Base-by-base conservation (phyloP, 2,113 vertebrate species). In the Phaethon lepturus region DNA sequence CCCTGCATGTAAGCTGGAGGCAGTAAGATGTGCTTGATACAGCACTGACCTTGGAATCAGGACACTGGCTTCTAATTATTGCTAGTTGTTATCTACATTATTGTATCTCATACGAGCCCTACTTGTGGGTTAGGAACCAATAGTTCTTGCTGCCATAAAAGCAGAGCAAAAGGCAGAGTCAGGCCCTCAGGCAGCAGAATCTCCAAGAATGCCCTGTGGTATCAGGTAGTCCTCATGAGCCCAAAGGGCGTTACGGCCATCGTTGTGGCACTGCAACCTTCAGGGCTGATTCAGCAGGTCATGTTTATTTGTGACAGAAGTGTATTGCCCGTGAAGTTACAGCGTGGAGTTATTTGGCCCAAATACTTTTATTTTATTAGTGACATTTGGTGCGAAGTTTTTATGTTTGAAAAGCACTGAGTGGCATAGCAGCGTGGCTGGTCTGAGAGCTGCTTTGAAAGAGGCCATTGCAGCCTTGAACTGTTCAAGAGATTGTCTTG, bases 161-260 rank as follows among this genome's bases (percentile, higher is more conserved):
- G 50, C 76, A 52, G 68, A 78, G 83, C 55, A 28, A 71, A 63
- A 94, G 79, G 92, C 89, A 17, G 8, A 38, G 66, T 9, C 49
- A 40, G 58, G 84, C 86, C 86, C 73, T 59, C 14, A 18, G 86
- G 95, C 83, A 83, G 72, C 84, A 86, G 72, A 2, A 71, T 59
- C 72, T 81, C 25, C 44, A 19, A 9, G 52, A 6, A 4, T 22
- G 20, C 60, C 88, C 77, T 12, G 50, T 44, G 76, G 55, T 66
- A 62, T 87, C 55, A 44, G 72, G 55, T 23, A 52, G 63, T 15
- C 40, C 75, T 76, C 68, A n/a, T n/a, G 47, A 67, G 47, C 75
- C 63, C 28, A 4, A 12, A 82, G 86, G 81, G 67, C 7, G 0
- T 40, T 28, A 19, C 0, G 12, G 64, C 53, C 82, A 24, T 47